Evolutionary conservation across 2,888 invertebrate species (phyloP), one percentile per base, ranked within the genome.

Genomic region (Leptopilina syphax): DNA sequence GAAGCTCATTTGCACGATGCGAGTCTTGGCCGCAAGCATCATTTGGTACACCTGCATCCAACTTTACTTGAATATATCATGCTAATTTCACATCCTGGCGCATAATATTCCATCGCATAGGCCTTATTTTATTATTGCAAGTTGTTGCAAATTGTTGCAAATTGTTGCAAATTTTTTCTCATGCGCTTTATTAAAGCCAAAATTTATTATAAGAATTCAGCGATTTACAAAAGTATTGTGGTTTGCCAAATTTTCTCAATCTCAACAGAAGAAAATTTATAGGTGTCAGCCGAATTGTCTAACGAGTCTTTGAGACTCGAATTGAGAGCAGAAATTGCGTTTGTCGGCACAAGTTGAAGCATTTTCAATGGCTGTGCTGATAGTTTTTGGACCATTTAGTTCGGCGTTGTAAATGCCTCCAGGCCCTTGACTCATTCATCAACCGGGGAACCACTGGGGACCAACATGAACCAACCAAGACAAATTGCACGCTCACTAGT

Each of bases 351-450:
- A 81, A 83, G 73, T 57, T 57, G 81, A 81, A 79, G 65, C 70
- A 73, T 79, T 81, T 77, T 57, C 66, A 54, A 44, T 60, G 78
- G 76, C 47, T 60, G 44, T 77, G 57, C 76, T 79, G 83, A 79
- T 81, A 70, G 79, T 81, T 83, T 83, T 83, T 81, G 79, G 73
- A 79, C 73, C 81, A 78, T 81, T 83, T 80, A 80, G 80, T 77
- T 44, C 77, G 77, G 54, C 63, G 63, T 77, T 63, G 79, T 68
- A 44, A 77, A 77, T 77, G 78, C 79, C 24, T 66, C 78, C 44
- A 24, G 78, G 79, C 73, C 81, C 76, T 81, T 76, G 70, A 65
- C 80, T 83, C 81, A 79, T 81, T 81, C 81, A 79, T 83, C 81
- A 81, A 73, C 54, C 50, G 9, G 50, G 54, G 68, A 77, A 70